phyloP scores from a whole-genome alignment of 2,797 vertebrate genomes.

The Aeoliscus strigatus region DNA sequence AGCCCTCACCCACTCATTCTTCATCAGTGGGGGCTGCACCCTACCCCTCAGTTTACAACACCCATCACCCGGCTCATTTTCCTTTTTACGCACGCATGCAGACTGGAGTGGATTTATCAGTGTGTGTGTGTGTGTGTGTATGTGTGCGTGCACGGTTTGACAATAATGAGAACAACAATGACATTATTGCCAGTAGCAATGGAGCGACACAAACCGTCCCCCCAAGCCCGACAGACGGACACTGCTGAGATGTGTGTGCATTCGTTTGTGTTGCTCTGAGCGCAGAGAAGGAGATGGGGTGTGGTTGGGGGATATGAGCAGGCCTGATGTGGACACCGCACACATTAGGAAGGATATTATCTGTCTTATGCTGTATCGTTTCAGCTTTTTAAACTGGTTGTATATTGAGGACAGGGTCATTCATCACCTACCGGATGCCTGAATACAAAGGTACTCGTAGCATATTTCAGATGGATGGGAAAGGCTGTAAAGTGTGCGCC shows the following conservation, averaged over 20 bases:
- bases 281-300: slow-evolving; percentile 48
- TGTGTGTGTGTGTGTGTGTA: neutral
- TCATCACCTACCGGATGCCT: neutral
- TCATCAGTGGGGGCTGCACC: slow-evolving; percentile 53
- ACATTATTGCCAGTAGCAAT: slow-evolving; percentile 27
- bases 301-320: slow-evolving; percentile 62
- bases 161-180: slow-evolving; percentile 28
- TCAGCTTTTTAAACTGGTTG: slow-evolving; percentile 1
- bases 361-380: neutral
- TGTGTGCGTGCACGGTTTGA: slow-evolving; percentile 7
- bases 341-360: slow-evolving; percentile 3
- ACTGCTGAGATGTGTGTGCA: slow-evolving; percentile 13
- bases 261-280: slow-evolving; percentile 19
- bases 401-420: neutral
- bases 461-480: neutral
- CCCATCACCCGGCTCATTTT: slow-evolving; percentile 5
- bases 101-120: slow-evolving; percentile 11
- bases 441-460: neutral
- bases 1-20: slow-evolving; percentile 41
- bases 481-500: neutral
- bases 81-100: slow-evolving; percentile 37
- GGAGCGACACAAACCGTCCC: slow-evolving; percentile 26
- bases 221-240: slow-evolving; percentile 15
- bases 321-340: slow-evolving; percentile 29
- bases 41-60: slow-evolving; percentile 29